phyloP scores from a whole-genome alignment of 2,797 vertebrate genomes.

The Columba guinea region DNA sequence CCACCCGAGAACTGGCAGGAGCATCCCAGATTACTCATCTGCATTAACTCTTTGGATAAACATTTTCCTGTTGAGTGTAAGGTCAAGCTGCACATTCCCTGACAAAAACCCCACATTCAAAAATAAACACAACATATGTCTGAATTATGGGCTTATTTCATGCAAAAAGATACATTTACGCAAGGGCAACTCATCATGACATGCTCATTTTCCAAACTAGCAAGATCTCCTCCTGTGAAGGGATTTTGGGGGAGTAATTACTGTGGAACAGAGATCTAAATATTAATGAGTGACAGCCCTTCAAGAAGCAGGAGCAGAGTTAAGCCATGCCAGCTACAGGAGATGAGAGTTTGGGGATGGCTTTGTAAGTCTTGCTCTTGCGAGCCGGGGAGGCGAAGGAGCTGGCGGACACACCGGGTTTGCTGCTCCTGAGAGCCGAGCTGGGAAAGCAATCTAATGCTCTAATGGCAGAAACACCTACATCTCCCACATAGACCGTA shows the following conservation, averaged over 20 bases:
- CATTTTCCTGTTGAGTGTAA: constrained; percentile 59
- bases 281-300: background rate
- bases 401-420: background rate
- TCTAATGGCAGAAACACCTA: background rate
- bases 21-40: constrained; percentile 67
- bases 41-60: constrained; percentile 72
- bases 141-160: constrained; percentile 49
- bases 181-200: constrained; percentile 13
- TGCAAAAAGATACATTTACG: constrained; percentile 24
- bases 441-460: background rate
- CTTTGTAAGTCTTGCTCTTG: background rate
- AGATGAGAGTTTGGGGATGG: background rate
- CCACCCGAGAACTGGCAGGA: constrained; percentile 70
- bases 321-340: background rate
- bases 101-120: constrained; percentile 57
- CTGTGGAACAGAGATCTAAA: background rate
- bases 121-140: constrained; percentile 52
- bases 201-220: background rate
- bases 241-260: background rate
- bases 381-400: background rate
- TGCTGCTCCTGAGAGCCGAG: background rate
- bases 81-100: constrained; percentile 48
- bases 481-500: background rate
- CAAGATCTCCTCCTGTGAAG: background rate
- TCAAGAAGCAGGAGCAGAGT: background rate